Evolutionary conservation across 2,113 vertebrate genomes (phyloP).

Genomic region (Suricata suricatta): DNA sequence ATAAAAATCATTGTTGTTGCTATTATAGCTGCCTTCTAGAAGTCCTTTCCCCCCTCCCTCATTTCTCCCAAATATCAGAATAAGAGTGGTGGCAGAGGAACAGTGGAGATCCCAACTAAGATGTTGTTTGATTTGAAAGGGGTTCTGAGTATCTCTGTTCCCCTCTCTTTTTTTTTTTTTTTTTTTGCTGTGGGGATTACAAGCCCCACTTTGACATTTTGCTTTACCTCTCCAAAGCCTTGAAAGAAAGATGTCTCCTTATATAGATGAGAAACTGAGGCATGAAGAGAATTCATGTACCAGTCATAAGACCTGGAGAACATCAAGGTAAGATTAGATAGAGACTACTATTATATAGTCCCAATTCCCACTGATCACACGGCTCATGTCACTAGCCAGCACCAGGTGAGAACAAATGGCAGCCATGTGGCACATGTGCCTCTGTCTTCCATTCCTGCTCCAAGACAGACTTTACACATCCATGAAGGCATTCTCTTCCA

Average conservation of each 20-base stretch:
- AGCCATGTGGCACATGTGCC: fast-evolving
- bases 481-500: background rate
- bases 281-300: background rate
- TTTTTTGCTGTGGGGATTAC: background rate
- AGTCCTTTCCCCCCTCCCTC: background rate
- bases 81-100: background rate
- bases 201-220: background rate
- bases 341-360: background rate
- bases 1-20: background rate
- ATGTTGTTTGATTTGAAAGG: background rate
- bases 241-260: background rate
- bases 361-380: fast-evolving
- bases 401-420: background rate
- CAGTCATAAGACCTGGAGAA: background rate
- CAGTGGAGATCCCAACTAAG: background rate
- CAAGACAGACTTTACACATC: background rate
- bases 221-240: background rate
- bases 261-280: background rate
- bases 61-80: background rate
- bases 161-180: background rate
- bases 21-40: background rate
- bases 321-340: background rate
- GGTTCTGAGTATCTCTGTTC: background rate
- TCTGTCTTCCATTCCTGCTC: fast-evolving
- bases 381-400: background rate